Conservation (phyloP, 2,113 vertebrate species). For the Mesoclemmys tuberculata region DNA sequence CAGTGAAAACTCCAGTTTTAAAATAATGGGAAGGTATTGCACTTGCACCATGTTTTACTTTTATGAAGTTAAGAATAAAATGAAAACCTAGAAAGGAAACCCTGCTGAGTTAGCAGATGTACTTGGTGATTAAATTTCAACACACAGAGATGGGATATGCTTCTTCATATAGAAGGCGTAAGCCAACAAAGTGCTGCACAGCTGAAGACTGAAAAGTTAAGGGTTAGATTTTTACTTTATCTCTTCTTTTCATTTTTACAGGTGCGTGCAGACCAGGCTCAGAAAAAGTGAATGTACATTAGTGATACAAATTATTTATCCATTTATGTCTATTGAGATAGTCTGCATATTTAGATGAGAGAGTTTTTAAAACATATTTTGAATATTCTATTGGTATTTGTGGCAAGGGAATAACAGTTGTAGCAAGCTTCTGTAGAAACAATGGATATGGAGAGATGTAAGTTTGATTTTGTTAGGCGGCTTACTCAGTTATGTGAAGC, state of each 20-base stretch:
- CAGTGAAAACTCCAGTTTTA: neutral
- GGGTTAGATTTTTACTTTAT: neutral
- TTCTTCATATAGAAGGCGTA: slow-evolving; percentile 25
- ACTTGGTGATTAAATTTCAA: slow-evolving; percentile 67
- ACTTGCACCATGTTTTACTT: neutral
- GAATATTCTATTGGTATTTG: accelerated
- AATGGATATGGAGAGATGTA: neutral
- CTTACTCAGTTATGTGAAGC: neutral
- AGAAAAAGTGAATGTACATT: neutral
- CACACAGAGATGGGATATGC: slow-evolving; percentile 37
- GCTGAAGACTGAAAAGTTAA: slow-evolving; percentile 8
- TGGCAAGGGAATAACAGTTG: neutral
- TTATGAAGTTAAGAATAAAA: neutral
- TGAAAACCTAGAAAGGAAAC: neutral
- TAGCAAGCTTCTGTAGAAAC: neutral
- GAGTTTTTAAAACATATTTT: neutral
- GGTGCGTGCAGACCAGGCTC: neutral
- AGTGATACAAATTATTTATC: neutral
- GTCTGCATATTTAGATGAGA: neutral
- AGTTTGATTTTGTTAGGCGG: neutral
- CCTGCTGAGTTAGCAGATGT: slow-evolving; percentile 59
- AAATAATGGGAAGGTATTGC: neutral
- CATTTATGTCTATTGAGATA: too few species aligned
- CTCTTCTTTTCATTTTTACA: neutral
- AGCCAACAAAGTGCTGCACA: slow-evolving; percentile 5